These are phyloP conservation scores for Gymnothorax reevesii DNA, from an alignment of 2,797 vertebrate species.

Conservation along the genomic window DNA sequence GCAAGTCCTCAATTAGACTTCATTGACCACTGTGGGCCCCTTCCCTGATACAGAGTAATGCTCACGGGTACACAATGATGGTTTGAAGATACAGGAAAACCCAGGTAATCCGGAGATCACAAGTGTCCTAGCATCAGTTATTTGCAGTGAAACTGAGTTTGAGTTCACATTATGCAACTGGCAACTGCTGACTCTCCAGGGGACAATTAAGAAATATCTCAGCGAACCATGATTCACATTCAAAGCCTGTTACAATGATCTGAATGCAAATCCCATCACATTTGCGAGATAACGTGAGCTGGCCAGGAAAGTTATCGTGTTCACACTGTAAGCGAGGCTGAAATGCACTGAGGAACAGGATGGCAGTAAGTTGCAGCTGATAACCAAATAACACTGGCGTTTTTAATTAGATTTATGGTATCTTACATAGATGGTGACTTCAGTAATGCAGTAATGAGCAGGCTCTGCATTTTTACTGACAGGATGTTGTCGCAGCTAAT, in stretches of 20 bases:
- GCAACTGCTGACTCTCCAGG: neutral
- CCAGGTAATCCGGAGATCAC: neutral
- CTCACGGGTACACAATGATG: neutral
- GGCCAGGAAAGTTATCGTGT: neutral
- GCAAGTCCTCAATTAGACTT: no score
- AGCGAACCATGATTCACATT: neutral
- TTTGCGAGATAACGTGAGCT: neutral
- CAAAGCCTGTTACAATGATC: neutral
- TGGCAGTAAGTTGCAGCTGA: neutral
- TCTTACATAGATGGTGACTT: neutral
- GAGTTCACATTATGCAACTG: neutral
- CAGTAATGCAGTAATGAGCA: neutral
- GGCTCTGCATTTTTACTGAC: neutral
- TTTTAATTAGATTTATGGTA: neutral
- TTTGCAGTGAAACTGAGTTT: neutral
- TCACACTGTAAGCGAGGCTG: neutral
- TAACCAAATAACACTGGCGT: neutral
- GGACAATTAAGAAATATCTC: conserved; percentile 11
- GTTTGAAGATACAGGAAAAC: neutral
- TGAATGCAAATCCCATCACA: neutral
- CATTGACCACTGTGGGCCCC: neutral
- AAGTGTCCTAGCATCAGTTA: neutral
- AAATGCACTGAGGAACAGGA: neutral
- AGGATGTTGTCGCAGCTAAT: neutral
- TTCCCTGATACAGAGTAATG: neutral